Percentiles rank a stretch among this genome's conserved stretches.
Evolutionary conservation across 2,888 invertebrate species (phyloP).

Genomic region (Brenthis ino): DNA sequence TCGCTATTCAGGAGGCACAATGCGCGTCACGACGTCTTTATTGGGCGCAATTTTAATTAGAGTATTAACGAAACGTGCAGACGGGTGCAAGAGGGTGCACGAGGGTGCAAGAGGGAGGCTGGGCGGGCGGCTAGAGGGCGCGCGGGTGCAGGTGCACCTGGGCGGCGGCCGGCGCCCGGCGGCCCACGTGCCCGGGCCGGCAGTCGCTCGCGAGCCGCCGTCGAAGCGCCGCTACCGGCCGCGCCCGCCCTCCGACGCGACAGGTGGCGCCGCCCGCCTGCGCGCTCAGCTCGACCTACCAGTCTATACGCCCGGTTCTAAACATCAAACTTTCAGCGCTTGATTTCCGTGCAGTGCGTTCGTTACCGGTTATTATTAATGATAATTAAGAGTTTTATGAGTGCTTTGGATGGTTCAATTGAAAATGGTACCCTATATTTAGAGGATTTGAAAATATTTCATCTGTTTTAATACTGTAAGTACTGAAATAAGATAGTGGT

Average conservation of each 20-base stretch:
- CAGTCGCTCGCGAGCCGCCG: constrained; percentile 64
- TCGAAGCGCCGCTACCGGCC: constrained; percentile 48
- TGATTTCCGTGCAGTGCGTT: constrained; percentile 61
- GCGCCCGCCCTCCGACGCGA: constrained; percentile 52
- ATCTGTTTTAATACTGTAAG: constrained; percentile 34
- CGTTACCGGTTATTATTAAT: constrained; percentile 25
- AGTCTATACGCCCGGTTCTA: constrained; percentile 55
- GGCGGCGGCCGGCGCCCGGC: constrained; percentile 70
- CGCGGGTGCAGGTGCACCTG: constrained; percentile 71
- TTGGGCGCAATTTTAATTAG: constrained; percentile 38
- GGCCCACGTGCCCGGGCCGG: constrained; percentile 70
- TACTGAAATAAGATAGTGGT: constrained; percentile 10
- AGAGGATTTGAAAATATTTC: constrained; percentile 33
- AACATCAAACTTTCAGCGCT: constrained; percentile 64
- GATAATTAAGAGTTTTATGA: constrained; percentile 32
- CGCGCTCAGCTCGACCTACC: constrained; percentile 57
- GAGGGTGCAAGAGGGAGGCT: constrained; percentile 38
- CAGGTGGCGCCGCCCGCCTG: constrained; percentile 70
- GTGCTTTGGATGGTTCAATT: constrained; percentile 23
- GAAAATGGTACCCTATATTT: constrained; percentile 35
- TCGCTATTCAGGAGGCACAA: constrained; percentile 18
- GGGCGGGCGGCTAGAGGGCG: constrained; percentile 40
- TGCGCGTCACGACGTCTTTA: constrained; percentile 30
- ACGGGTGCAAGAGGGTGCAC: constrained; percentile 40
- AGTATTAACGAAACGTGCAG: constrained; percentile 40